Evolutionary conservation across 2,888 invertebrate genomes (phyloP), one percentile per base, ranked within the genome.

Genomic region (Rhabditoides inermis): DNA sequence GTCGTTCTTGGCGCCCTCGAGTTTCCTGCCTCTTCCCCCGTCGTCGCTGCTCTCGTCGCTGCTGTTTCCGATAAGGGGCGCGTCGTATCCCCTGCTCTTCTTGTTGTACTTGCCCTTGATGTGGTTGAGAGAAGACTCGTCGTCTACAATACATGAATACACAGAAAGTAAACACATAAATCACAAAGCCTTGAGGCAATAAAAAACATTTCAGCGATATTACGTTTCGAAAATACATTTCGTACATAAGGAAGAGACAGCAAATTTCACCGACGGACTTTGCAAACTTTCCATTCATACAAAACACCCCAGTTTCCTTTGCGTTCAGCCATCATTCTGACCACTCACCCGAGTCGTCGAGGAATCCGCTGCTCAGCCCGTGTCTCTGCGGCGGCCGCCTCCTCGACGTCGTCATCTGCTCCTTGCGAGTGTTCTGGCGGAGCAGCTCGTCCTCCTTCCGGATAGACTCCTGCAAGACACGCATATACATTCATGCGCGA

Each of bases 381-480:
- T n/a, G n/a, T n/a, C 49, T 22, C 27, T 15, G 10, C 7, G 47
- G 3, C n/a, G 39, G 40, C 5, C 30, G 28, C n/a, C 35, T 35
- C 26, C n/a, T n/a, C n/a, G n/a, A n/a, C n/a, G n/a, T n/a, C n/a
- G n/a, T n/a, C n/a, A n/a, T n/a, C n/a, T n/a, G n/a, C n/a, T n/a
- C n/a, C n/a, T n/a, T n/a, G 12, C 88, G 84, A 81, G 88, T 85
- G 0, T 90, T 87, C 49, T 92, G 90, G 39, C 89, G 84, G 10
- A 98, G 79, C 76, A 88, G 86, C 79, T 95, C 94, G 78, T 98
- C 95, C 76, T 95, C 98, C 85, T 91, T 91, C 85, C 88, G 58
- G 27, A 73, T 62, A 30, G 60, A 42, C 25, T 66, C 68, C 69
- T 68, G 39, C 20, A 58, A 36, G 41, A 18, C 20, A n/a, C n/a